phyloP scores from a whole-genome alignment of 2,888 invertebrate genomes.

The Mesorhabditis belari region DNA sequence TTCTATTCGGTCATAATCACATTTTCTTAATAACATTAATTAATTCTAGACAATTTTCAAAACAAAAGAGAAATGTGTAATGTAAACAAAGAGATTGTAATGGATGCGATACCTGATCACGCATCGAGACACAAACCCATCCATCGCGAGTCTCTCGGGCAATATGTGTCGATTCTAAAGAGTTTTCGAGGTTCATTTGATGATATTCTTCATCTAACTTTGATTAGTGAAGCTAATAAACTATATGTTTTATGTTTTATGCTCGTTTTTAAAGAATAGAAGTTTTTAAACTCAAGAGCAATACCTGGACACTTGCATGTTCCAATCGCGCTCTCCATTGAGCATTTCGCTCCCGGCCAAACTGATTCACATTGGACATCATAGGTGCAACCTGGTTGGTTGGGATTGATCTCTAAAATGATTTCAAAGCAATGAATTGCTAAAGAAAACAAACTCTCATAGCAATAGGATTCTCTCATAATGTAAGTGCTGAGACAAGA shows the following conservation, averaged over 20 bases:
- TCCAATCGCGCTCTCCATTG: slow-evolving; percentile 33
- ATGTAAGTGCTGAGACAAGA: slow-evolving; percentile 10
- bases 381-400: slow-evolving; percentile 39
- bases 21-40: too few relatives aligned
- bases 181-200: too few relatives aligned
- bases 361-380: slow-evolving; percentile 37
- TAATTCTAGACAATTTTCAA: too few relatives aligned
- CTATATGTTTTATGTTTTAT: too few relatives aligned
- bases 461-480: slow-evolving; percentile 33
- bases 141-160: slow-evolving; percentile 38
- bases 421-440: not conserved
- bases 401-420: slow-evolving; percentile 39
- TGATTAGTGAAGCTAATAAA: too few relatives aligned
- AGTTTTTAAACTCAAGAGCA: not conserved
- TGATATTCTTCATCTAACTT: too few relatives aligned
- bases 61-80: too few relatives aligned
- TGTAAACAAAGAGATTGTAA: too few relatives aligned
- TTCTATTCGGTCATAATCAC: too few relatives aligned
- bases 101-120: too few relatives aligned
- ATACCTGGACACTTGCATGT: slow-evolving; percentile 33
- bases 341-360: slow-evolving; percentile 39
- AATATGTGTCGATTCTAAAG: slow-evolving; percentile 33
- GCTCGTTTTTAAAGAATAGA: too few relatives aligned
- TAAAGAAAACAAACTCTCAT: slow-evolving; percentile 24
- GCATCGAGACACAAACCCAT: slow-evolving; percentile 36